phyloP scores from a whole-genome alignment of 92 coral and sea anemone genomes.

The Phenganax subtilis region DNA sequence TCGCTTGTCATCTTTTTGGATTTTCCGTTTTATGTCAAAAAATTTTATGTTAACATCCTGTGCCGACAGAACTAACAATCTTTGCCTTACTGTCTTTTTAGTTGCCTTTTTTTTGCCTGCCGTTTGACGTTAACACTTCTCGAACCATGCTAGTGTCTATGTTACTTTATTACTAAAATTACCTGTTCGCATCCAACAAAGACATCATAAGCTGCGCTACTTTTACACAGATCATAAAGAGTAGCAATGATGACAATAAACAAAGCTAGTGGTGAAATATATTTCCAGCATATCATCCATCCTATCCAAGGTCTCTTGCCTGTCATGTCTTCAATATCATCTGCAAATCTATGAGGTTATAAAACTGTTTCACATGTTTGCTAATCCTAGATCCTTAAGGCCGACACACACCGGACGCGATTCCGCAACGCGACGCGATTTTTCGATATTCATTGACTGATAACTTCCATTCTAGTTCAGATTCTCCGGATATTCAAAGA shows the following conservation, averaged over 20 bases:
- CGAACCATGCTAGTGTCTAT: too few species aligned
- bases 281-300: constrained; percentile 98
- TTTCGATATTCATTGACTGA: too few species aligned
- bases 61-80: not conserved
- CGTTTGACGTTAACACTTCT: too few species aligned
- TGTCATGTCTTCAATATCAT: constrained; percentile 92
- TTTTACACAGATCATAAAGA: constrained; percentile 68
- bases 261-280: constrained; percentile 78
- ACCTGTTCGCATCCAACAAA: constrained; percentile 87
- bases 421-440: too few species aligned
- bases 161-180: not conserved
- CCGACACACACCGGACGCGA: too few species aligned
- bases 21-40: too few species aligned
- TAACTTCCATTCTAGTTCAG: too few species aligned
- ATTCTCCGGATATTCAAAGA: too few species aligned
- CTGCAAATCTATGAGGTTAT: constrained; percentile 66
- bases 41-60: not conserved
- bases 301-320: constrained; percentile 96
- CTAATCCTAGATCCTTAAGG: not conserved
- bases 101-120: too few species aligned
- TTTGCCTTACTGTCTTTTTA: too few species aligned
- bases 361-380: not conserved
- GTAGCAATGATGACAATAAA: constrained; percentile 68
- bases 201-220: constrained; percentile 59
- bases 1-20: too few species aligned